Percentiles rank a stretch among this genome's conserved stretches.
Conservation (phyloP, 2,113 vertebrate genomes). For the Tachysurus vachellii region DNA sequence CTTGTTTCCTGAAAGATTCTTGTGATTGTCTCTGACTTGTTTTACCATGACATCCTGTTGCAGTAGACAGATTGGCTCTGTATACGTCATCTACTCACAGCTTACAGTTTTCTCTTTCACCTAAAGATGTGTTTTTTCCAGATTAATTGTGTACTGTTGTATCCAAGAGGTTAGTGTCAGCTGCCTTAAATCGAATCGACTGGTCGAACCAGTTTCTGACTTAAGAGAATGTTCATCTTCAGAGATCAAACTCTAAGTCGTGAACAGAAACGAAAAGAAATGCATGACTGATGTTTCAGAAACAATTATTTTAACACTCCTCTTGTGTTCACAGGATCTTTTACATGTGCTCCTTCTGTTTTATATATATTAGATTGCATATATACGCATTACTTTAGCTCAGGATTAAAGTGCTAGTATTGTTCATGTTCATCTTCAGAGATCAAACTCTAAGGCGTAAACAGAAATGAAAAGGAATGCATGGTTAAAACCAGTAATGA, state of each 20-base stretch:
- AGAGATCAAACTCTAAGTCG: background rate
- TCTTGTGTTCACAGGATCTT: no score
- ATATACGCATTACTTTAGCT: no score
- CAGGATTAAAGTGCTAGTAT: no score
- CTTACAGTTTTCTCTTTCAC: background rate
- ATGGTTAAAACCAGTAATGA: background rate
- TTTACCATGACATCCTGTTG: constrained; percentile 40
- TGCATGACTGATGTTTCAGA: background rate
- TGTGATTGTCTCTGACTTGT: constrained; percentile 52
- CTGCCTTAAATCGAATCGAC: background rate
- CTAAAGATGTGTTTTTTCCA: background rate
- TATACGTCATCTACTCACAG: background rate
- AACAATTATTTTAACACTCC: no score
- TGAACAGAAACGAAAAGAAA: background rate
- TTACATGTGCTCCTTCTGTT: no score
- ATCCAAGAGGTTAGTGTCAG: background rate
- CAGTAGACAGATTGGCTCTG: background rate
- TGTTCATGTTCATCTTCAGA: background rate
- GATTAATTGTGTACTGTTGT: background rate
- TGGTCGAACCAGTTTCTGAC: background rate
- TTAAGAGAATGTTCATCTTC: background rate
- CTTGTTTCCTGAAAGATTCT: constrained; percentile 42
- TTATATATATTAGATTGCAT: no score
- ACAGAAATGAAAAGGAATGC: background rate
- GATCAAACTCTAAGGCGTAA: background rate